Evolutionary conservation across 1,140 invertebrate species (phyloP).

Genomic region (Seison nebaliae): DNA sequence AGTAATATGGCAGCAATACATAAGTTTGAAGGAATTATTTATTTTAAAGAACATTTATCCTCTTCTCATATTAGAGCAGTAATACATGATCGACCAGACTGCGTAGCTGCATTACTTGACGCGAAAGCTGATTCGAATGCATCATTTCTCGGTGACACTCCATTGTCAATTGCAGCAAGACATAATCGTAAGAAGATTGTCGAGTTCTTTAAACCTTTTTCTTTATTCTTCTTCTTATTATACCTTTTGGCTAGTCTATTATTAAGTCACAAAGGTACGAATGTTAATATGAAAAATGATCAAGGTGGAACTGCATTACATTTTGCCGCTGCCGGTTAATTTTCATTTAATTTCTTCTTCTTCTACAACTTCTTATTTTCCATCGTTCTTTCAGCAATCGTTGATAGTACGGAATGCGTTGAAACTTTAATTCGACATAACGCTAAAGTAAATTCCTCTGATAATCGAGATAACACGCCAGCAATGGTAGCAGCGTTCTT

Average conservation of each 20-base stretch:
- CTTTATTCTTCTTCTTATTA: background rate
- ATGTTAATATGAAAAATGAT: constrained; percentile 12
- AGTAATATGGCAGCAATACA: constrained; percentile 10
- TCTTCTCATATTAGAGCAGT: constrained; percentile 1
- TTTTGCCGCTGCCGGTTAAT: constrained; percentile 7
- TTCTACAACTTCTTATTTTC: background rate
- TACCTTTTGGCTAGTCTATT: background rate
- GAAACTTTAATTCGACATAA: constrained; percentile 2
- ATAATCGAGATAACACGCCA: constrained; percentile 8
- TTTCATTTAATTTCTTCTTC: background rate
- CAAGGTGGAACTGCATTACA: constrained; percentile 13
- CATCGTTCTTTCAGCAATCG: background rate
- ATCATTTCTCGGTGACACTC: constrained; percentile 11
- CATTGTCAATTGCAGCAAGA: constrained; percentile 11
- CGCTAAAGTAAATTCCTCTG: constrained; percentile 11
- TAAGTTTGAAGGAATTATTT: background rate
- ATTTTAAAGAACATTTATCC: background rate
- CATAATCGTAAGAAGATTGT: constrained; percentile 9
- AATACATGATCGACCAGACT: constrained; percentile 12
- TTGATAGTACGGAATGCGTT: constrained; percentile 7
- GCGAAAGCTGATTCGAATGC: constrained; percentile 12
- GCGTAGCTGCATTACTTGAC: constrained; percentile 10
- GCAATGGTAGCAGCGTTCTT: constrained; percentile 12
- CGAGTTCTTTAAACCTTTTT: background rate
- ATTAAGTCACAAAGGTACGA: constrained; percentile 8